Evolutionary conservation across 2,113 vertebrate genomes (phyloP).

Genomic region (Megalops atlanticus): DNA sequence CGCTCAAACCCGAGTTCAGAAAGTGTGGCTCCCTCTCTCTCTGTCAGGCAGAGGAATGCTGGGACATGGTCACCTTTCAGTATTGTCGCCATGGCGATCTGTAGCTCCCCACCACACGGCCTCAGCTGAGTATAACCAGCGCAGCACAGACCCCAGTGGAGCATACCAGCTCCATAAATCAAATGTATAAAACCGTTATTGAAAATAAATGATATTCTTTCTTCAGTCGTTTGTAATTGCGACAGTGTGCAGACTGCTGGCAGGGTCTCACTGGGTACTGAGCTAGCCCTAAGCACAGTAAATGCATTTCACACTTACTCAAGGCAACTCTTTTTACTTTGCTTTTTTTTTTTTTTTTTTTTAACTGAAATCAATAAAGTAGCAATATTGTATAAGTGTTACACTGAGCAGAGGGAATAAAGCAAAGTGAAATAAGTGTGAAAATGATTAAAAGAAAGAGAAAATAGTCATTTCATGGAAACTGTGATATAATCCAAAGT

Average conservation of each 20-base stretch:
- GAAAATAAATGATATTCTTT: constrained; percentile 26
- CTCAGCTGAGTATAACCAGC: too few species aligned
- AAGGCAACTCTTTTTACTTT: neutral
- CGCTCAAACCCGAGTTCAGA: too few species aligned
- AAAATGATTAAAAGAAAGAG: neutral
- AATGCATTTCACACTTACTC: neutral
- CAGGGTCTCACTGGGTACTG: neutral
- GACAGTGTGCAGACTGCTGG: neutral
- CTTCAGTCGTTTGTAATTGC: constrained; percentile 10
- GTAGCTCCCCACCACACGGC: neutral
- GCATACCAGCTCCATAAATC: constrained; percentile 35
- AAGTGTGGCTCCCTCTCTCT: too few species aligned
- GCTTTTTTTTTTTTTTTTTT: neutral
- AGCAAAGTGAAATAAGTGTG: neutral
- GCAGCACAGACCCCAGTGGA: neutral
- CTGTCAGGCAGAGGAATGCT: too few species aligned
- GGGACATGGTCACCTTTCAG: too few species aligned
- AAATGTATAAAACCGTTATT: constrained; percentile 28
- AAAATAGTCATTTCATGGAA: neutral
- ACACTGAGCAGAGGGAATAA: neutral
- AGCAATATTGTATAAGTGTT: constrained; percentile 16
- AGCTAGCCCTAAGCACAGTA: neutral
- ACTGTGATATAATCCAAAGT: neutral
- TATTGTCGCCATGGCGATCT: neutral
- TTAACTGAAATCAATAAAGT: constrained; percentile 10